Conservation (phyloP, 2,797 vertebrate species). For the Potorous gilbertii region DNA sequence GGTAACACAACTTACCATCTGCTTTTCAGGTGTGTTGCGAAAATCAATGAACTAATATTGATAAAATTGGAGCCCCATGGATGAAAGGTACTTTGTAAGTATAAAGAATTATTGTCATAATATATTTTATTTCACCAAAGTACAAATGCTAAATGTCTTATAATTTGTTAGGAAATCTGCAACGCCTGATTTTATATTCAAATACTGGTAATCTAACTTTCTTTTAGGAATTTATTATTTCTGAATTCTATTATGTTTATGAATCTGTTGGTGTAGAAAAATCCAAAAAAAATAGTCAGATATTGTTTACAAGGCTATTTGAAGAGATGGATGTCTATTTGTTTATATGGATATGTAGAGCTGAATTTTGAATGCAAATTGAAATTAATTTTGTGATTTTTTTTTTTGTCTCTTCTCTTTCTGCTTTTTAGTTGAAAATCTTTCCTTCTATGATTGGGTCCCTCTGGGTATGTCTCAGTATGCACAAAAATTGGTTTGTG, state of each 20-base stretch:
- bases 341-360: constrained; percentile 68
- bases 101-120: constrained; percentile 75
- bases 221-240: constrained; percentile 79
- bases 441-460: constrained; percentile 56
- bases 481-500: constrained; percentile 50
- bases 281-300: constrained; percentile 72
- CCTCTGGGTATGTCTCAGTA: constrained; percentile 36
- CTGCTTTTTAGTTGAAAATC: constrained; percentile 22
- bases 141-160: constrained; percentile 68
- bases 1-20: constrained; percentile 81
- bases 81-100: constrained; percentile 83
- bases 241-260: constrained; percentile 77
- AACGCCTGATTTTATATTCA: constrained; percentile 72
- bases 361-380: constrained; percentile 59
- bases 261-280: constrained; percentile 63
- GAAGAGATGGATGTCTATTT: constrained; percentile 73
- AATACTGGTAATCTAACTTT: constrained; percentile 78
- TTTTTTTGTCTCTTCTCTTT: constrained; percentile 9
- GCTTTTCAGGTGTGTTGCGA: constrained; percentile 82
- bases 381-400: constrained; percentile 48
- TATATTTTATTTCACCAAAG: constrained; percentile 70
- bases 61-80: constrained; percentile 82
- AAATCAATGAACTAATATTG: constrained; percentile 82
- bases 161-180: constrained; percentile 74
- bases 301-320: constrained; percentile 70